Percentiles rank a stretch among this genome's conserved stretches.
These are phyloP conservation scores for Apus apus DNA, from an alignment of 2,113 vertebrate genomes.

Conservation along the genomic window DNA sequence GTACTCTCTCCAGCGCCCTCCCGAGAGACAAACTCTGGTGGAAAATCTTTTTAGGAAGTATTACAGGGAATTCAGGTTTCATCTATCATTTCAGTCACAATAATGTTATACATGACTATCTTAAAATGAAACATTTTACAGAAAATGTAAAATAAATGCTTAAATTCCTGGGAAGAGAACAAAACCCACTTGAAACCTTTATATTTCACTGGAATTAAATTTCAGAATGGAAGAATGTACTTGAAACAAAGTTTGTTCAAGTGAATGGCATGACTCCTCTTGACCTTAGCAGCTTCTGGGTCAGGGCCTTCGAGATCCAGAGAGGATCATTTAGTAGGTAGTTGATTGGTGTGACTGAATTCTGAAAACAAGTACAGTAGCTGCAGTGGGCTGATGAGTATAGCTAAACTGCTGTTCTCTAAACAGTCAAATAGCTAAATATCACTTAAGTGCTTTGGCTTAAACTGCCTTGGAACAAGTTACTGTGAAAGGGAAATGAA, in stretches of 20 bases:
- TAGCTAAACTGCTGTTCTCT: constrained; percentile 53
- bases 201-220: neutral
- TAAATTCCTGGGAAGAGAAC: neutral
- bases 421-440: constrained; percentile 66
- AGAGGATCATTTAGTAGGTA: neutral
- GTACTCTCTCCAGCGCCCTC: neutral
- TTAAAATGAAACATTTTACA: neutral
- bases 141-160: neutral
- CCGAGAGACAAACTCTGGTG: neutral
- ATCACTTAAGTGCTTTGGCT: constrained; percentile 64
- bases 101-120: neutral
- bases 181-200: neutral
- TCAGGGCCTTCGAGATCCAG: neutral
- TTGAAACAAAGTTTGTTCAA: neutral
- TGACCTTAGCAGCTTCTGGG: neutral
- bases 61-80: neutral
- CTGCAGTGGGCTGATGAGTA: constrained; percentile 27
- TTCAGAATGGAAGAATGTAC: neutral
- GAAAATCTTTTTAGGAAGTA: neutral
- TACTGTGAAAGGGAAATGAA: constrained; percentile 67
- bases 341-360: neutral
- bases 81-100: neutral
- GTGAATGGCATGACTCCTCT: neutral
- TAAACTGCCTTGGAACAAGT: constrained; percentile 68
- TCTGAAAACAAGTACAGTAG: constrained; percentile 44